These are phyloP conservation scores for Todus mexicanus DNA, from an alignment of 2,797 vertebrate species.

Conservation along the genomic window DNA sequence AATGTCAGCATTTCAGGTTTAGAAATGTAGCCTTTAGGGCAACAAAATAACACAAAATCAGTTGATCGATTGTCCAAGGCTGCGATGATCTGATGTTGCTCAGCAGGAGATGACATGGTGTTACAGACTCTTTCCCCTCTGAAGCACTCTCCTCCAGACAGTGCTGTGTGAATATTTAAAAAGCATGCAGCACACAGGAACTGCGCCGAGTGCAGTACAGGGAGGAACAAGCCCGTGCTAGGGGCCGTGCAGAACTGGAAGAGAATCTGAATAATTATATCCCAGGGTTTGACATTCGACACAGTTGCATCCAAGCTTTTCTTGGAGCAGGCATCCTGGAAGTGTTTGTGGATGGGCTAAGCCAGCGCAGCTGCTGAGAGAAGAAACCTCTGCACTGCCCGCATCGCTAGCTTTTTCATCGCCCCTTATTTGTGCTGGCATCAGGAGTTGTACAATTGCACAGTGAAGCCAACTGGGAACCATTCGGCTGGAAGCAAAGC, in stretches of 20 bases:
- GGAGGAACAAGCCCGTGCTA: not conserved
- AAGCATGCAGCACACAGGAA: not conserved
- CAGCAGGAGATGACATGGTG: not conserved
- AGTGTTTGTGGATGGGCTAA: not conserved
- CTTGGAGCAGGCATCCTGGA: not conserved
- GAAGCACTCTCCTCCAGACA: not conserved
- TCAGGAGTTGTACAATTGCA: slow-evolving; percentile 22
- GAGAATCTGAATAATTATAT: not conserved
- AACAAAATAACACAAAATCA: not conserved
- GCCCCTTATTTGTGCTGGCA: slow-evolving; percentile 5
- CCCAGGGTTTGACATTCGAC: not conserved
- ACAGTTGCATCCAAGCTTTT: not conserved
- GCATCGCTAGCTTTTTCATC: not conserved
- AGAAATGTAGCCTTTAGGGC: slow-evolving; percentile 4
- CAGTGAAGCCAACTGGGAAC: not conserved
- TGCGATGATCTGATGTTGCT: not conserved
- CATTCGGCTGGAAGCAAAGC: slow-evolving; percentile 28
- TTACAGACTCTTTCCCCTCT: not conserved
- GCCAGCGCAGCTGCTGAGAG: not conserved
- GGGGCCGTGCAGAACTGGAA: not conserved
- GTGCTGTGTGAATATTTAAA: not conserved
- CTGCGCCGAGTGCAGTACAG: not conserved
- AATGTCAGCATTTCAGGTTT: not conserved
- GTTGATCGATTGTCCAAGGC: not conserved
- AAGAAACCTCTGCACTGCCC: slow-evolving; percentile 1